Conservation (phyloP, 2,797 vertebrate species). For the Sebastes hubbsi region DNA sequence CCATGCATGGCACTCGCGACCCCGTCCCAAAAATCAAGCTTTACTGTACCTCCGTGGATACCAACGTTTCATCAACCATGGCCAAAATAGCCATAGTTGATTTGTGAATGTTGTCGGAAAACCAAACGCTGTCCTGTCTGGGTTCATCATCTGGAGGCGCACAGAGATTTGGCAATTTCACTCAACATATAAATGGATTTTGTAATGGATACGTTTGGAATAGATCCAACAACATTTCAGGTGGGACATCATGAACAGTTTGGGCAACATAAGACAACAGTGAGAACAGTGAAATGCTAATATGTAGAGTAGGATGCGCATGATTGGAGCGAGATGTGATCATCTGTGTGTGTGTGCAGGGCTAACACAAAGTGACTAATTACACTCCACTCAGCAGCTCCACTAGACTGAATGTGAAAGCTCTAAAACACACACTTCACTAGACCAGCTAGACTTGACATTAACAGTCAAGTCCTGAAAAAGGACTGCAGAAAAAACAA, state of each 20-base stretch:
- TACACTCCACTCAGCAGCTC: slow-evolving; percentile 16
- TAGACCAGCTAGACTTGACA: slow-evolving; percentile 16
- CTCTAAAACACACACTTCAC: slow-evolving; percentile 40
- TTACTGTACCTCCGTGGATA: neutral
- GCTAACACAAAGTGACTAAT: slow-evolving; percentile 37
- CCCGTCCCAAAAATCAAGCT: no score
- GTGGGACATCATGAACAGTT: neutral
- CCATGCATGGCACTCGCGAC: neutral
- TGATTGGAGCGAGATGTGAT: neutral
- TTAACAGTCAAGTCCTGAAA: slow-evolving; percentile 33
- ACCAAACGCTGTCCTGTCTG: neutral
- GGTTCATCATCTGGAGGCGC: neutral
- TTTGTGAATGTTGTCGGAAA: neutral
- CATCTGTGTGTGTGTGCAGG: neutral
- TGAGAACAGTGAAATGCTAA: neutral
- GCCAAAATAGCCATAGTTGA: neutral
- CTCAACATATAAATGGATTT: neutral
- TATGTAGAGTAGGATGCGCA: neutral
- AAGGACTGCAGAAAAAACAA: slow-evolving; percentile 11
- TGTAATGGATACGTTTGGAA: neutral
- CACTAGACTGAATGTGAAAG: slow-evolving; percentile 23
- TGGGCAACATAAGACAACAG: neutral
- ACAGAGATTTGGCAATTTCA: neutral
- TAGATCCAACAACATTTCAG: neutral
- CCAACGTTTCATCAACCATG: neutral